These are phyloP conservation scores for Pseudochirops corinnae DNA, from an alignment of 2,797 vertebrate genomes.

Conservation along the genomic window DNA sequence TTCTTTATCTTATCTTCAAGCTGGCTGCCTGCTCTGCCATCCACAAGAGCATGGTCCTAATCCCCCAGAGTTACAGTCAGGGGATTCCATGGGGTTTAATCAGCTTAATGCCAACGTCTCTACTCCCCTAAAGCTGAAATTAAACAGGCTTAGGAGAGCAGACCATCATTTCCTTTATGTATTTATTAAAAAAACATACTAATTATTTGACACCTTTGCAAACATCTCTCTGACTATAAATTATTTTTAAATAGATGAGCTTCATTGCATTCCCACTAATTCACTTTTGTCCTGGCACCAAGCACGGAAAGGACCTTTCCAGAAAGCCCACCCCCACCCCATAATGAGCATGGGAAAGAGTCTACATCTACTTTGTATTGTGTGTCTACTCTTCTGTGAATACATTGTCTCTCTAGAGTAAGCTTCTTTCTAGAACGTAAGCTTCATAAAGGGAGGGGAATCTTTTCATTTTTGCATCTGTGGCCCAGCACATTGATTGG, in stretches of 20 bases:
- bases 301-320: neutral
- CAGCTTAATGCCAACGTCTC: slow-evolving; percentile 46
- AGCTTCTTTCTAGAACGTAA: neutral
- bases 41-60: neutral
- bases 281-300: neutral
- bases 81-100: neutral
- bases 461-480: no score
- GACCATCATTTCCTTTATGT: slow-evolving; percentile 34
- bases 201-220: neutral
- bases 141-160: slow-evolving; percentile 43
- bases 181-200: slow-evolving; percentile 37
- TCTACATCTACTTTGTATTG: neutral
- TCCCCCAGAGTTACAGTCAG: neutral
- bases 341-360: neutral
- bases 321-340: neutral
- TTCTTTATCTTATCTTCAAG: neutral
- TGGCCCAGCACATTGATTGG: neutral
- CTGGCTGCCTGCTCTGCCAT: neutral
- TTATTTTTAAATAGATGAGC: neutral
- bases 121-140: slow-evolving; percentile 45
- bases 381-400: neutral
- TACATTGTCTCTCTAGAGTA: neutral
- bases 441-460: no score
- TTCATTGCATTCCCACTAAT: neutral
- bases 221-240: slow-evolving; percentile 9